Conservation (phyloP, 2,113 vertebrate species). For the crab-eating macaque (Macaca fascicularis) region T2T-MFA8v1.1 NC_088386.1:20173001-20173500, state of each 20-base stretch:
- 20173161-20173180: background rate
- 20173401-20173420: too few relatives aligned
- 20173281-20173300: background rate
- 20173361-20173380: background rate
- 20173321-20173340: background rate
- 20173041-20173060: background rate
- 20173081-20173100: conserved; percentile 1
- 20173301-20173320: background rate
- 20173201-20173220: background rate
- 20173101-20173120: background rate
- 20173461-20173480: background rate
- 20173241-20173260: background rate
- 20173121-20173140: conserved; percentile 11
- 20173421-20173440: background rate
- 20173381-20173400: background rate
- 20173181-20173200: background rate
- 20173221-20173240: background rate
- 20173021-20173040: background rate
- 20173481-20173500: background rate
- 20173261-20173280: conserved; percentile 22
- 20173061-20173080: background rate
- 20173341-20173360: background rate
- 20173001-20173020: conserved; percentile 8
- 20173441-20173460: background rate
- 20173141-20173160: background rate